Conservation (phyloP, 2,888 invertebrate genomes). For the Hyppa rectilinea region DNA sequence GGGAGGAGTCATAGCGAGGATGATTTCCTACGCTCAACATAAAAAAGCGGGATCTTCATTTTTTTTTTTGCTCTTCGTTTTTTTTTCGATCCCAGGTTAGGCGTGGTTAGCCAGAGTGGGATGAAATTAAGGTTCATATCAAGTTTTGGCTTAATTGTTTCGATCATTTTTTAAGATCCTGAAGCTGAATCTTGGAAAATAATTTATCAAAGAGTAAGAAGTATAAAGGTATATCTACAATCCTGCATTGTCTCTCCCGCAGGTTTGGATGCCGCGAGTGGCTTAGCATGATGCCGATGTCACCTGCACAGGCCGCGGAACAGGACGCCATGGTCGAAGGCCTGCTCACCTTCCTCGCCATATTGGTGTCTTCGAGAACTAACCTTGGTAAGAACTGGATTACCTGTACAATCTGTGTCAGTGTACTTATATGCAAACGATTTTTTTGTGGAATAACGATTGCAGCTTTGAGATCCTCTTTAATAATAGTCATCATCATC, state of each 20-base stretch:
- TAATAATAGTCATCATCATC: no score
- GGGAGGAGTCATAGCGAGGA: no score
- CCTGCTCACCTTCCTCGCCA: conserved; percentile 97
- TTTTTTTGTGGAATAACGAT: background rate
- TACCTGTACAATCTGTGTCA: background rate
- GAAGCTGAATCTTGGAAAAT: background rate
- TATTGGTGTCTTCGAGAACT: conserved; percentile 96
- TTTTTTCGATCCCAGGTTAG: background rate
- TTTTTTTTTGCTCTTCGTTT: no score
- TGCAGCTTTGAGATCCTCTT: background rate
- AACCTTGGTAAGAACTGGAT: conserved; percentile 92
- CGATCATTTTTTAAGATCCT: background rate
- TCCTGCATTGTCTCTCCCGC: conserved; percentile 22
- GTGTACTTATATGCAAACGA: background rate
- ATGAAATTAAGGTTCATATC: background rate
- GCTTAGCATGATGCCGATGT: conserved; percentile 94
- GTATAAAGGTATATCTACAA: background rate
- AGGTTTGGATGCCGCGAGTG: conserved; percentile 97
- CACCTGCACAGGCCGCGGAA: conserved; percentile 94
- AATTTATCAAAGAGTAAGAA: background rate
- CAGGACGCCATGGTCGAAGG: conserved; percentile 98
- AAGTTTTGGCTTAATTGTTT: background rate
- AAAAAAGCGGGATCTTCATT: no score
- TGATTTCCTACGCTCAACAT: no score
- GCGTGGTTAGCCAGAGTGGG: background rate